These are phyloP conservation scores for Seira sanloemensis DNA, from an alignment of 2,888 invertebrate genomes.

Conservation along the genomic window DNA sequence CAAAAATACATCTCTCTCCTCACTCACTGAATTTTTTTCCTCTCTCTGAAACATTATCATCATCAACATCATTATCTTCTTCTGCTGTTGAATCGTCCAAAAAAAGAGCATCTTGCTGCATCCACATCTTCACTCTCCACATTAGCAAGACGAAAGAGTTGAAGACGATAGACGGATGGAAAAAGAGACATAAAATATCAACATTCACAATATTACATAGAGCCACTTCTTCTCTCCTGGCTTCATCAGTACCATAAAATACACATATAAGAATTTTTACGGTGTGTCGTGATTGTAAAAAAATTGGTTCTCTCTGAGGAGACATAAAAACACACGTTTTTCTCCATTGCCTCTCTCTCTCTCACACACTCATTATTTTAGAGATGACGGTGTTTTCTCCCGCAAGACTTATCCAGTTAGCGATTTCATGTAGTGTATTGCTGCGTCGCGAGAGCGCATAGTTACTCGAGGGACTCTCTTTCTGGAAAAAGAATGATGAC, in stretches of 20 bases:
- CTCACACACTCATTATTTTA: too few species aligned
- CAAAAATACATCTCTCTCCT: slow-evolving; percentile 34
- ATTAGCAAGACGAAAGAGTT: slow-evolving; percentile 33
- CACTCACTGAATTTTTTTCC: slow-evolving; percentile 18
- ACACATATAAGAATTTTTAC: too few species aligned
- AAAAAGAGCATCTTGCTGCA: slow-evolving; percentile 24
- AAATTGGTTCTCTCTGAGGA: neutral
- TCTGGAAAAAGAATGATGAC: too few species aligned
- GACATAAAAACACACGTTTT: neutral
- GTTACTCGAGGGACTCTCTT: too few species aligned
- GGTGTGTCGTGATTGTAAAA: neutral
- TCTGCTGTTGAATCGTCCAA: neutral
- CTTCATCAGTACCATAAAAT: too few species aligned
- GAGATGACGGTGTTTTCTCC: neutral
- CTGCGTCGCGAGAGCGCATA: too few species aligned
- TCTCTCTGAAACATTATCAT: slow-evolving; percentile 19
- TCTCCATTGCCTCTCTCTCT: too few species aligned
- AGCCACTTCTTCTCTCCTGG: too few species aligned
- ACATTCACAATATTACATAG: slow-evolving; percentile 1
- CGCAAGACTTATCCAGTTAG: neutral
- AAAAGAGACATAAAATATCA: slow-evolving; percentile 57
- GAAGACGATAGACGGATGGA: slow-evolving; percentile 29
- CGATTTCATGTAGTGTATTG: too few species aligned
- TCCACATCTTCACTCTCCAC: slow-evolving; percentile 1
- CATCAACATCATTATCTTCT: slow-evolving; percentile 19